phyloP scores from a whole-genome alignment of 2,797 vertebrate genomes.

The Chiroxiphia lanceolata region DNA sequence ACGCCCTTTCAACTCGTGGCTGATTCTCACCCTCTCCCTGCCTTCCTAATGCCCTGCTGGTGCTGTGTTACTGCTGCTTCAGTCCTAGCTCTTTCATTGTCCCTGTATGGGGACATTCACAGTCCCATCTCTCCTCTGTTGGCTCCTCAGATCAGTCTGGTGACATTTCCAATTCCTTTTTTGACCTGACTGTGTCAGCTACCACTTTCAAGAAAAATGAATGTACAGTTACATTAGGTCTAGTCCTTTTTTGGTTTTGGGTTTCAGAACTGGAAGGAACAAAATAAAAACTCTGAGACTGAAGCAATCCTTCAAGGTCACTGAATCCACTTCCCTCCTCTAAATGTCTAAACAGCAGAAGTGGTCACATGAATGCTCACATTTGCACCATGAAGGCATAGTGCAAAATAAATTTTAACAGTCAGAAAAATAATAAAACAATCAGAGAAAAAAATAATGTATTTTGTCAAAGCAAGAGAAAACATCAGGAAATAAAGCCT shows the following conservation, averaged over 20 bases:
- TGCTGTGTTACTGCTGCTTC: neutral
- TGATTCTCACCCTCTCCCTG: neutral
- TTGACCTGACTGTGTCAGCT: neutral
- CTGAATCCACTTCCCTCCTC: neutral
- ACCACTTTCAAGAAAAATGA: neutral
- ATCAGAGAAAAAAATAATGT: neutral
- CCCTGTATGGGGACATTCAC: neutral
- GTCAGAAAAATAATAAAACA: neutral
- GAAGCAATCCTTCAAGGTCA: neutral
- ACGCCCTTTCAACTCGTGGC: neutral
- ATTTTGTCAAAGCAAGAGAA: neutral
- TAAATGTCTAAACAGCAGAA: neutral
- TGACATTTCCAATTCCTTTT: neutral
- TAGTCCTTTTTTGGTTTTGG: neutral
- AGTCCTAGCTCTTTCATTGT: neutral
- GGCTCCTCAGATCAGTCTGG: neutral
- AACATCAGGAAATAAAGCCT: neutral
- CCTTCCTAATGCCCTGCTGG: neutral
- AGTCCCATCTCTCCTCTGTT: neutral
- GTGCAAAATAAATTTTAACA: neutral
- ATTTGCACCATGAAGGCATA: neutral
- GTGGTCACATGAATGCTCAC: accelerated
- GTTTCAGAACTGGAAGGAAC: neutral
- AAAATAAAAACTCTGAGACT: neutral
- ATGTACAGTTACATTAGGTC: neutral